phyloP scores from a whole-genome alignment of 2,797 vertebrate species.

The Pipistrellus pipistrellus region DNA sequence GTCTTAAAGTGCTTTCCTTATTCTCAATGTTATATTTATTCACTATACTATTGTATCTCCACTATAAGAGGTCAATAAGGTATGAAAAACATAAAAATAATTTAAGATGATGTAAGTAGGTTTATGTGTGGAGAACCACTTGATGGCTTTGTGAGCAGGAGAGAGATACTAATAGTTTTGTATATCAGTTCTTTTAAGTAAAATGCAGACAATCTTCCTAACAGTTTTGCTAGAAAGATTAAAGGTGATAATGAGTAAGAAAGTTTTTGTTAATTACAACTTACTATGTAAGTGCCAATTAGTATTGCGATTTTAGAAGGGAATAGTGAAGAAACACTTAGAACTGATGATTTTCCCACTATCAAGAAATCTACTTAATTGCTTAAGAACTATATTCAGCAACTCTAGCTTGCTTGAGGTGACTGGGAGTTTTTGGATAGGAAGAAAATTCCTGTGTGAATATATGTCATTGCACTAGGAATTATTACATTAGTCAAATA shows the following conservation, averaged over 20 bases:
- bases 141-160: neutral
- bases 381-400: neutral
- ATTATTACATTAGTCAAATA: neutral
- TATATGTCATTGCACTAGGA: neutral
- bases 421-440: neutral
- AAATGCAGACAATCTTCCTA: neutral
- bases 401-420: neutral
- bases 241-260: neutral
- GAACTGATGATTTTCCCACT: neutral
- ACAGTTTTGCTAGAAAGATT: conserved; percentile 11
- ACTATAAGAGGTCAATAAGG: neutral
- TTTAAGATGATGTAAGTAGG: neutral
- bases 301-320: neutral
- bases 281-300: neutral
- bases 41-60: neutral
- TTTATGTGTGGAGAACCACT: neutral
- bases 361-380: neutral
- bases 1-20: neutral
- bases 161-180: neutral
- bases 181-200: neutral
- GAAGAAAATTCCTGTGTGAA: neutral
- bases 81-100: neutral
- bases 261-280: conserved; percentile 29
- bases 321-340: conserved; percentile 22
- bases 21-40: conserved; percentile 6